A percentile compares a stretch with the other conserved stretches of the same genome.
Conservation (phyloP, 2,113 vertebrate genomes). For the Cyphomyrus plagiostoma region DNA sequence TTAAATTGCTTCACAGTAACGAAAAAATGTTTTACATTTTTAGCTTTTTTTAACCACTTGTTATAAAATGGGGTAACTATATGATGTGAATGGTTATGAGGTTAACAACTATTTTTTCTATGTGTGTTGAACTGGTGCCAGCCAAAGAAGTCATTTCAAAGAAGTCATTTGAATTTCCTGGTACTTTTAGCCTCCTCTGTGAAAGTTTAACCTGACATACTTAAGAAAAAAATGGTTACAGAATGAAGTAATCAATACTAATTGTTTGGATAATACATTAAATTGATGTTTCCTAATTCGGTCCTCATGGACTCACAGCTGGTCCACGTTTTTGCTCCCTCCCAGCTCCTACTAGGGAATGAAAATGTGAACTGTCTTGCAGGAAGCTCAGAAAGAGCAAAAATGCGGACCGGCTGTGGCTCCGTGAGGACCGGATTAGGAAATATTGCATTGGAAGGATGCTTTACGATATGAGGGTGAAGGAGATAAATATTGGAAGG, state of each 20-base stretch:
- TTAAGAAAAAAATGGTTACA: neutral
- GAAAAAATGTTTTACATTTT: neutral
- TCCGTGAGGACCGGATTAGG: neutral
- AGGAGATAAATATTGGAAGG: neutral
- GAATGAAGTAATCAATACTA: neutral
- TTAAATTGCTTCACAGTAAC: neutral
- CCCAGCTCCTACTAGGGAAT: too few relatives aligned
- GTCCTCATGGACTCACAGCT: neutral
- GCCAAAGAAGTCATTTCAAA: neutral
- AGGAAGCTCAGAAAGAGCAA: neutral
- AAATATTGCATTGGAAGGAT: neutral
- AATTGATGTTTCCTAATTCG: neutral
- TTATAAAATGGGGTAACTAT: neutral
- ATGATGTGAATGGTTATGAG: neutral
- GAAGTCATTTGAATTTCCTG: neutral
- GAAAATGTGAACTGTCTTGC: too few relatives aligned
- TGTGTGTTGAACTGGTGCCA: neutral
- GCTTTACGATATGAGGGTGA: neutral
- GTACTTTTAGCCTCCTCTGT: neutral
- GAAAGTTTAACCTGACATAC: neutral
- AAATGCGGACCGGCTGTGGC: neutral
- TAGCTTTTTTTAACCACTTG: neutral
- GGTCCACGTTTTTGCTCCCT: neutral
- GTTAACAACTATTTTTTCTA: neutral
- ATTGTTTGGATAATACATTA: neutral